phyloP scores from a whole-genome alignment of 2,888 invertebrate species.

The Lutraria lutraria region DNA sequence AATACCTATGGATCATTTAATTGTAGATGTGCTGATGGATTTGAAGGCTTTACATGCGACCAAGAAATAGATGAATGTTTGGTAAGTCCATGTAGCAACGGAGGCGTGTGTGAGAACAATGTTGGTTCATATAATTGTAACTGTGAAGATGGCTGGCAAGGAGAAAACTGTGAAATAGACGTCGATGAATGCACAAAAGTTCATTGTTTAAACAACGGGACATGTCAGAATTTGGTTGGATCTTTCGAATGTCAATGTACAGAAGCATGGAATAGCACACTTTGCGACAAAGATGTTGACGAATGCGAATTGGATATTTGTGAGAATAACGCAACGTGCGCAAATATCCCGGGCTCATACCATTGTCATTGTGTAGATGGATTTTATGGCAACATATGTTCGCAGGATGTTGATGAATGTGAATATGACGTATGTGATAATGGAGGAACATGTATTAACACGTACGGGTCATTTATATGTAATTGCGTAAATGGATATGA shows the following conservation, averaged over 20 bases:
- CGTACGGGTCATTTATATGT: constrained; percentile 63
- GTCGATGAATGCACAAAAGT: constrained; percentile 49
- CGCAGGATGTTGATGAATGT: constrained; percentile 55
- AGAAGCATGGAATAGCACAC: constrained; percentile 61
- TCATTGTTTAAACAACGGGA: constrained; percentile 65
- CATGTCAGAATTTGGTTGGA: constrained; percentile 64
- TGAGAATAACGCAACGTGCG: constrained; percentile 66
- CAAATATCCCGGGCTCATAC: constrained; percentile 52
- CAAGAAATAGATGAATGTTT: constrained; percentile 54
- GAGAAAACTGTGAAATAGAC: constrained; percentile 56
- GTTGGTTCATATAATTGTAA: constrained; percentile 38
- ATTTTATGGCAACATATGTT: constrained; percentile 51
- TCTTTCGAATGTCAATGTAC: constrained; percentile 68
- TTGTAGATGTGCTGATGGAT: constrained; percentile 43
- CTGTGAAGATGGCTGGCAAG: constrained; percentile 39
- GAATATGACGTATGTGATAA: constrained; percentile 57
- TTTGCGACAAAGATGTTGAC: constrained; percentile 41
- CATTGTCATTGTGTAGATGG: constrained; percentile 33
- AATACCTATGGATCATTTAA: constrained; percentile 41
- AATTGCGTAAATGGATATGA: constrained; percentile 65
- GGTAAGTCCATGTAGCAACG: constrained; percentile 19
- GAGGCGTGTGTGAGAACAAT: constrained; percentile 43
- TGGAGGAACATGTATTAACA: constrained; percentile 64
- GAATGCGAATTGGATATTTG: constrained; percentile 42
- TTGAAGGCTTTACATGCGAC: constrained; percentile 36